These are phyloP conservation scores for Bufo bufo DNA, from an alignment of 2,113 vertebrate genomes.

Conservation along the genomic window DNA sequence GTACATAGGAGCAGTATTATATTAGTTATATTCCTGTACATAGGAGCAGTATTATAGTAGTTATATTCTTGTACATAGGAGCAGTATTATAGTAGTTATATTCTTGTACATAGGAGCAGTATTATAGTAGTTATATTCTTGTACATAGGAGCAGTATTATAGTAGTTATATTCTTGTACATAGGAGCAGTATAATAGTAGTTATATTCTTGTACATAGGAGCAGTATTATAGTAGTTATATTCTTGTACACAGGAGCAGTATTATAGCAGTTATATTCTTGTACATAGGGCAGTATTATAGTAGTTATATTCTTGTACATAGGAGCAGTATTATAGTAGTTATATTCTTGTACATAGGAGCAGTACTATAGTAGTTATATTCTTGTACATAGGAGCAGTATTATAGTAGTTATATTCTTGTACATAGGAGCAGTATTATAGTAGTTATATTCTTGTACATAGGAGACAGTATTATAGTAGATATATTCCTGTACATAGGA, in stretches of 20 bases:
- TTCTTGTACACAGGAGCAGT: too few relatives aligned
- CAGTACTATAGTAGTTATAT: neutral
- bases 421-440: conserved; percentile 3
- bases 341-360: neutral
- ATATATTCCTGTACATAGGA: too few relatives aligned
- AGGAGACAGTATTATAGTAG: neutral
- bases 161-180: neutral
- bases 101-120: neutral
- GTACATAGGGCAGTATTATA: neutral
- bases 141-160: neutral
- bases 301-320: conserved; percentile 1
- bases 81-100: conserved; percentile 1
- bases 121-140: conserved; percentile 16
- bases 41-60: conserved; percentile 11
- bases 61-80: neutral
- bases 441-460: neutral
- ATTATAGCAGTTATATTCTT: conserved; percentile 2
- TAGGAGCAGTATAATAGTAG: neutral
- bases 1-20: too few relatives aligned
- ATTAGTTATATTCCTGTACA: too few relatives aligned
- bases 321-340: neutral
- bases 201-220: neutral
- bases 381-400: neutral
- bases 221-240: too few relatives aligned
- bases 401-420: neutral